Evolutionary conservation across 2,888 invertebrate species (phyloP).

Genomic region (Andrena camellia): DNA sequence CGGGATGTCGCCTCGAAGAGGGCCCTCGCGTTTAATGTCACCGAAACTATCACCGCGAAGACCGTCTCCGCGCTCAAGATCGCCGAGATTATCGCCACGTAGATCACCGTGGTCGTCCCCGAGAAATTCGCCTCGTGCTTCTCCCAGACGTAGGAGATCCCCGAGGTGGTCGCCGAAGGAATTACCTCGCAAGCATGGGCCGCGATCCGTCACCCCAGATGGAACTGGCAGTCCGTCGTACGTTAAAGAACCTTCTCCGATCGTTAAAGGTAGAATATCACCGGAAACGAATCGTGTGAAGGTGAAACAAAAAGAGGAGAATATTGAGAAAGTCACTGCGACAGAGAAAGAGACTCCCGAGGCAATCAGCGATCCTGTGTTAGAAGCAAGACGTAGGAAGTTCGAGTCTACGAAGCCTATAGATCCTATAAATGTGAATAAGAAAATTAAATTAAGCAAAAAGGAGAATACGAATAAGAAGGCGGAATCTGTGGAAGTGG

Average conservation of each 20-base stretch:
- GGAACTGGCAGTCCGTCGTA: slow-evolving; percentile 52
- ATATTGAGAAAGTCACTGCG: slow-evolving; percentile 51
- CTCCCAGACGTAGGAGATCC: slow-evolving; percentile 74
- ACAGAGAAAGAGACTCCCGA: slow-evolving; percentile 66
- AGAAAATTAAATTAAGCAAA: slow-evolving; percentile 84
- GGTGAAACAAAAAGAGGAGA: slow-evolving; percentile 64
- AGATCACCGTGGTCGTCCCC: slow-evolving; percentile 76
- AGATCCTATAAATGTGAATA: slow-evolving; percentile 85
- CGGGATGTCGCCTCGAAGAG: slow-evolving; percentile 71
- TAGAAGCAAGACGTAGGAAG: slow-evolving; percentile 86
- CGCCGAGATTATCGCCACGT: slow-evolving; percentile 71
- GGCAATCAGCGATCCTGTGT: slow-evolving; percentile 83
- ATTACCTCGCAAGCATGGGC: slow-evolving; percentile 66
- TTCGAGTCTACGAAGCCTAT: slow-evolving; percentile 86
- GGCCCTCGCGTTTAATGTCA: slow-evolving; percentile 56
- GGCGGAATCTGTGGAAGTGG: slow-evolving; percentile 41
- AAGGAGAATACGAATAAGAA: slow-evolving; percentile 66
- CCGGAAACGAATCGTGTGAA: slow-evolving; percentile 59
- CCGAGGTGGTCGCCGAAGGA: slow-evolving; percentile 78
- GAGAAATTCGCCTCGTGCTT: slow-evolving; percentile 75
- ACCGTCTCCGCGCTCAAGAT: slow-evolving; percentile 66
- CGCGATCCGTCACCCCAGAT: slow-evolving; percentile 73
- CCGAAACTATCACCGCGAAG: slow-evolving; percentile 66
- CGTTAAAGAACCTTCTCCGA: slow-evolving; percentile 63
- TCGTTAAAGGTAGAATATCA: slow-evolving; percentile 57